phyloP scores from a whole-genome alignment of 2,797 vertebrate genomes.

The Moxostoma hubbsi region DNA sequence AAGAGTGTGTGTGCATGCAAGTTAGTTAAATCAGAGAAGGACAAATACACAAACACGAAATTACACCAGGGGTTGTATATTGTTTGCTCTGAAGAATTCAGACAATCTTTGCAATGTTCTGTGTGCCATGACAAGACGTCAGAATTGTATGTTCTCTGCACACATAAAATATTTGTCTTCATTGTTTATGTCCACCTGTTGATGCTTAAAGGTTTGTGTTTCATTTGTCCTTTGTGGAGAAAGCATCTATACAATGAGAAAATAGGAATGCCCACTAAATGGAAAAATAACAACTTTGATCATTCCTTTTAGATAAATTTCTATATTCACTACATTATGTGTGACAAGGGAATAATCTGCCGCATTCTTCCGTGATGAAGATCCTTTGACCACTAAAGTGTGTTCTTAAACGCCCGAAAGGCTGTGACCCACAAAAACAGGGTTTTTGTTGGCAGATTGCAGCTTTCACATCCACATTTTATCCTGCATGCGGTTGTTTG shows the following conservation, averaged over 20 bases:
- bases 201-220: constrained; percentile 5
- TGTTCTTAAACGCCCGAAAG: constrained; percentile 69
- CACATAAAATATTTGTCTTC: background rate
- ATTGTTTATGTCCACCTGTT: constrained; percentile 17
- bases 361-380: constrained; percentile 66
- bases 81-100: too few species aligned
- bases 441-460: constrained; percentile 81
- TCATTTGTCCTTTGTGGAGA: background rate
- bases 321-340: constrained; percentile 59
- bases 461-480: constrained; percentile 79
- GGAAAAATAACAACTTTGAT: constrained; percentile 73
- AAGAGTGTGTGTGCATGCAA: constrained; percentile 3
- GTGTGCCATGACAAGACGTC: background rate
- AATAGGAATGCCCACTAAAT: constrained; percentile 57
- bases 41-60: constrained; percentile 45
- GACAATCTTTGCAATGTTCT: background rate
- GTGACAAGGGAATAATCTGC: constrained; percentile 78
- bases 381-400: constrained; percentile 64
- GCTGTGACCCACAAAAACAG: constrained; percentile 79
- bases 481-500: constrained; percentile 71
- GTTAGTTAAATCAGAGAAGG: background rate
- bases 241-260: constrained; percentile 43
- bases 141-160: too few species aligned
- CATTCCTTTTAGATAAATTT: constrained; percentile 69
- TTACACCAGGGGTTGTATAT: too few species aligned